Evolutionary conservation across 2,797 vertebrate genomes (phyloP).

Genomic region (Emydoidea blandingii): DNA sequence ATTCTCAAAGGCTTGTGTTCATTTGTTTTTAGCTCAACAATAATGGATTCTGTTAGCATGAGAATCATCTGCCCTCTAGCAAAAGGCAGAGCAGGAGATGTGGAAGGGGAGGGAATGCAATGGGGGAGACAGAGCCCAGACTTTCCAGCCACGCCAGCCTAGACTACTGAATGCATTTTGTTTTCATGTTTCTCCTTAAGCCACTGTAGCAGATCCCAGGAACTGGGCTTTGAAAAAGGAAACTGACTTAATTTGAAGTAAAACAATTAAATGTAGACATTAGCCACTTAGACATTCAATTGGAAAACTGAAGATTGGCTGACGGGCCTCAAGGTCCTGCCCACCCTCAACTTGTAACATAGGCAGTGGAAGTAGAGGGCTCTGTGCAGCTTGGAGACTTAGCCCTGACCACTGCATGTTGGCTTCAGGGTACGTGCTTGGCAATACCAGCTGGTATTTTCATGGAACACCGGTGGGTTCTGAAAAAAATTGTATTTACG

Average conservation of each 20-base stretch:
- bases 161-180: neutral
- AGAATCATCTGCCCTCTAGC: neutral
- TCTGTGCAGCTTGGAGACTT: neutral
- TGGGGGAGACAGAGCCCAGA: neutral
- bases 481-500: slow-evolving; percentile 23
- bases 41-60: neutral
- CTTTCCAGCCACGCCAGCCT: neutral
- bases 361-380: neutral
- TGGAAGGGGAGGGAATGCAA: neutral
- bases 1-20: neutral
- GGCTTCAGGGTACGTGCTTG: slow-evolving; percentile 3
- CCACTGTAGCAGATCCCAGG: neutral
- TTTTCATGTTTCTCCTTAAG: neutral
- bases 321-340: neutral
- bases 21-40: neutral
- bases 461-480: slow-evolving; percentile 12
- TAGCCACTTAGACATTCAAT: neutral
- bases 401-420: neutral
- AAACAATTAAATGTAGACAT: neutral
- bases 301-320: neutral
- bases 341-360: neutral
- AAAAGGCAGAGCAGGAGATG: neutral
- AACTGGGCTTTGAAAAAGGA: neutral
- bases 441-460: slow-evolving; percentile 11
- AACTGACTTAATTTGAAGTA: neutral